These are phyloP conservation scores for Platycheirus rosarum DNA, from an alignment of 2,888 invertebrate species.

Conservation along the genomic window DNA sequence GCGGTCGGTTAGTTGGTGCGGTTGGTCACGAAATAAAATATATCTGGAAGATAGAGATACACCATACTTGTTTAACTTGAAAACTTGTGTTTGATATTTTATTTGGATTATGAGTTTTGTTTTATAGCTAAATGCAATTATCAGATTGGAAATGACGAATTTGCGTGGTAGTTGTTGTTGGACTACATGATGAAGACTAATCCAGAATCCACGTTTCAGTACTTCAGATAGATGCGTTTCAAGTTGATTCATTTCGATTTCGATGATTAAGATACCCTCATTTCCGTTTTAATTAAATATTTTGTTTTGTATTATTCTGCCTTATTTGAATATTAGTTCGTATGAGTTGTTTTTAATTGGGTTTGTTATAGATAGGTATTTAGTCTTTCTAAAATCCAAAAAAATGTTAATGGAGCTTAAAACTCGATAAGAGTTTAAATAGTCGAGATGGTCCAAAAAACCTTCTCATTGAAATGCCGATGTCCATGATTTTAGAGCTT, in stretches of 20 bases:
- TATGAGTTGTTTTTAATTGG: too few relatives aligned
- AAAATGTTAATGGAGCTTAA: too few relatives aligned
- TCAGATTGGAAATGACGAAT: not conserved
- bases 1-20: slow-evolving; percentile 6
- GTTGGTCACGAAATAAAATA: slow-evolving; percentile 5
- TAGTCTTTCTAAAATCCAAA: too few relatives aligned
- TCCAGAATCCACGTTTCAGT: too few relatives aligned
- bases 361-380: too few relatives aligned
- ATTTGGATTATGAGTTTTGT: slow-evolving; percentile 5
- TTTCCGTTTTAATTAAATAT: not conserved
- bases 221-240: not conserved
- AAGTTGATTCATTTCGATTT: not conserved
- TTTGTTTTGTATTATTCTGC: not conserved
- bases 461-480: too few relatives aligned
- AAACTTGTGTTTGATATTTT: slow-evolving; percentile 11
- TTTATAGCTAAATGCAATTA: not conserved
- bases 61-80: slow-evolving; percentile 59
- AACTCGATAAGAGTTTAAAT: too few relatives aligned
- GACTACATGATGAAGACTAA: not conserved
- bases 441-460: too few relatives aligned
- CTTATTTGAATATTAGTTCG: too few relatives aligned
- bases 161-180: not conserved
- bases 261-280: not conserved
- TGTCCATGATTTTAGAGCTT: too few relatives aligned
- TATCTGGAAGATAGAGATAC: slow-evolving; percentile 13